Conservation (phyloP, 2,888 invertebrate species). For the Heliconius sara region DNA sequence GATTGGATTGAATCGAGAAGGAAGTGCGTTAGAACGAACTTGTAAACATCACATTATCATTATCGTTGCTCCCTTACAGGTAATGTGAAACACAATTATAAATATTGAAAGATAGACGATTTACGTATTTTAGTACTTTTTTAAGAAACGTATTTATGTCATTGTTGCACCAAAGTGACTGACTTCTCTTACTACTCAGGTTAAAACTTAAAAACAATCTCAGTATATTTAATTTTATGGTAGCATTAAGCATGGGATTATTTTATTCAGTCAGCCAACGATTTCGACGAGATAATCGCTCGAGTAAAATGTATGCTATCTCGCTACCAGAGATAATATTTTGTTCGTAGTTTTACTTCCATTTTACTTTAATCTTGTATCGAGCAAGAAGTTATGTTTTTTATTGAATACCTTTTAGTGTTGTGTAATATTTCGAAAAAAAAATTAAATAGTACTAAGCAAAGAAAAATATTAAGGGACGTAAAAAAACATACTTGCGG, state of each 20-base stretch:
- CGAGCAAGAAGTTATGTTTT: neutral
- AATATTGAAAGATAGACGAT: no score
- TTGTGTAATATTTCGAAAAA: neutral
- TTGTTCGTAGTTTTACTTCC: conserved; percentile 6
- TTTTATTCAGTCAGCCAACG: conserved; percentile 53
- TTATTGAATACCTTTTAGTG: neutral
- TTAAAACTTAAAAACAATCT: neutral
- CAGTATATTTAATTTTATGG: conserved; percentile 12
- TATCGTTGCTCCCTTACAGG: no score
- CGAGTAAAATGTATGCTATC: conserved; percentile 50
- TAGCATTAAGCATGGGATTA: conserved; percentile 41
- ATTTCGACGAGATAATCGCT: conserved; percentile 48
- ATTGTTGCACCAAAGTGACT: neutral
- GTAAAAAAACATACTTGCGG: neutral
- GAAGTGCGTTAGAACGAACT: no score
- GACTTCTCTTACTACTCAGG: no score
- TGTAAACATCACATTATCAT: no score
- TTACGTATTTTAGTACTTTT: no score
- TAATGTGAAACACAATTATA: no score
- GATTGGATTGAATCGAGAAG: no score
- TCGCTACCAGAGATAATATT: conserved; percentile 23
- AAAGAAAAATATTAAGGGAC: neutral
- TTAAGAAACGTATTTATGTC: neutral
- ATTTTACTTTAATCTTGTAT: neutral
- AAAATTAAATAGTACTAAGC: neutral